phyloP scores from a whole-genome alignment of 1,140 invertebrate genomes.

The Arctopsyche grandis region DNA sequence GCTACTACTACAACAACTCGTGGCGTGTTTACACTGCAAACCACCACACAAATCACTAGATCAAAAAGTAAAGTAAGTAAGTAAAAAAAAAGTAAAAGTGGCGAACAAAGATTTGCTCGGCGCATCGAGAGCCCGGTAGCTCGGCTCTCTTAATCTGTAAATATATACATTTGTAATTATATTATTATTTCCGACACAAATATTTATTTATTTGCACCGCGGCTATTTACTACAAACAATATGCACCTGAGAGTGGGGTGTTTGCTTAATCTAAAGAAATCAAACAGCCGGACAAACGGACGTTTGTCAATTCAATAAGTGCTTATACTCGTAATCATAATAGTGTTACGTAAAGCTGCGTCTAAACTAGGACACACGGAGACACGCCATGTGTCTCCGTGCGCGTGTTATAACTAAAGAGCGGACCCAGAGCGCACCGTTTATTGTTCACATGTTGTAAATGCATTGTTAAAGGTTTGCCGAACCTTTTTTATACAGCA shows the following conservation, averaged over 20 bases:
- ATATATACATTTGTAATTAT: conserved; percentile 51
- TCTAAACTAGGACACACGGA: no score
- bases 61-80: conserved; percentile 1
- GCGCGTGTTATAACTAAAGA: no score
- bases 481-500: no score
- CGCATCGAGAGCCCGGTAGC: conserved; percentile 14
- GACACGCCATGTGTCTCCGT: no score
- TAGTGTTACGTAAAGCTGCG: no score
- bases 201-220: conserved; percentile 51
- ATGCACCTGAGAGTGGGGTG: conserved; percentile 47
- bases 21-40: no score
- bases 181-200: conserved; percentile 41
- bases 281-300: conserved; percentile 36
- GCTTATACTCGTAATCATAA: conserved; percentile 26
- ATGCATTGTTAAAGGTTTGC: no score
- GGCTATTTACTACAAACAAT: conserved; percentile 50
- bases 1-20: not conserved
- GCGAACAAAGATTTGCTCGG: conserved; percentile 32
- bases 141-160: conserved; percentile 34
- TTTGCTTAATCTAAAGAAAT: conserved; percentile 53
- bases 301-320: not conserved
- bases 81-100: no score
- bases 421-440: no score
- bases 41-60: conserved; percentile 21
- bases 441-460: no score